Percentiles rank a stretch among this genome's conserved stretches.
phyloP scores from a whole-genome alignment of 2,113 vertebrate genomes.

The Pituophis catenifer region DNA sequence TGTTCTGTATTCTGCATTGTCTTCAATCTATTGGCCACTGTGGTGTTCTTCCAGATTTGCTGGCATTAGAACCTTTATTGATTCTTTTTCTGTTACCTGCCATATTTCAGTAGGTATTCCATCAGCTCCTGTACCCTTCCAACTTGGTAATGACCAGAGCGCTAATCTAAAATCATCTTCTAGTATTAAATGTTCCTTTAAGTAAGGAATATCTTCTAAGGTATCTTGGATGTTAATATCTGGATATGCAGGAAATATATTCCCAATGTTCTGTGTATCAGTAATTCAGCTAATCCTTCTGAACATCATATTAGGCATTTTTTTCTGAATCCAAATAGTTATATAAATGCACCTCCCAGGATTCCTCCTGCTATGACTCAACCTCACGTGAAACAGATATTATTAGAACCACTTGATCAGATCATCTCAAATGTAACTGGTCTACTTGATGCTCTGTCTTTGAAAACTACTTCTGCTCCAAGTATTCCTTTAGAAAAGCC shows the following conservation, averaged over 20 bases:
- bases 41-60: not conserved
- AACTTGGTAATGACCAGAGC: not conserved
- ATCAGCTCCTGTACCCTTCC: no score
- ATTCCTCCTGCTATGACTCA: not conserved
- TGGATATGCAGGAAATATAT: not conserved
- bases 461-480: not conserved
- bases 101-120: not conserved
- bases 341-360: not conserved
- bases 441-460: not conserved
- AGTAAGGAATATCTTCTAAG: not conserved
- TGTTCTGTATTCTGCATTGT: not conserved
- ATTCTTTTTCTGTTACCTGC: not conserved
- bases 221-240: not conserved
- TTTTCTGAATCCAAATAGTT: not conserved
- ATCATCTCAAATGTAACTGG: not conserved
- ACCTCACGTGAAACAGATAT: not conserved
- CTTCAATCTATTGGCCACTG: not conserved
- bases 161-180: not conserved
- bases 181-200: not conserved
- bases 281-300: not conserved
- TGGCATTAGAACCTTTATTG: not conserved
- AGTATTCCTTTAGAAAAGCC: not conserved
- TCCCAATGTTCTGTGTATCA: not conserved
- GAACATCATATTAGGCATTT: not conserved
- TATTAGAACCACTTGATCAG: not conserved